A percentile compares a stretch with the other conserved stretches of the same genome.
These are phyloP conservation scores for Zeus faber DNA, from an alignment of 2,113 vertebrate genomes.

Conservation along the genomic window DNA sequence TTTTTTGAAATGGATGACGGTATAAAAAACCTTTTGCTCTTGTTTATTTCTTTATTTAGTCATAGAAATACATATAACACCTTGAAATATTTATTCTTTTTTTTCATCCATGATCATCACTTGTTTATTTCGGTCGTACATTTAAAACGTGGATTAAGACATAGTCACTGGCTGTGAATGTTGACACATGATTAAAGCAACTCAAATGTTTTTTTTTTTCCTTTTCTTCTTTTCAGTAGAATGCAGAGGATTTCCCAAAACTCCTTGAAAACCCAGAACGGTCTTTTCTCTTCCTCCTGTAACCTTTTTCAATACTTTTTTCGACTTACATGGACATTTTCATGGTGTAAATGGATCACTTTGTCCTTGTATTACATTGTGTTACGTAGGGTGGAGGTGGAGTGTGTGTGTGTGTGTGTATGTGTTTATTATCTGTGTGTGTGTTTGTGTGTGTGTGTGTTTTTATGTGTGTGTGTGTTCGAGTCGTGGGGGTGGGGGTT, in stretches of 20 bases:
- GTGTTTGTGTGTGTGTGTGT: slow-evolving; percentile 17
- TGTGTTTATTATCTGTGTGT: slow-evolving; percentile 16
- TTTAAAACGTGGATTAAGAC: slow-evolving; percentile 54
- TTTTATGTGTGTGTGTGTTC: slow-evolving; percentile 11
- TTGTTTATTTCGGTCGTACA: slow-evolving; percentile 32
- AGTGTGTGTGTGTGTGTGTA: slow-evolving; percentile 5
- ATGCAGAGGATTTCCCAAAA: slow-evolving; percentile 48
- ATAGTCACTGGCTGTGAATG: slow-evolving; percentile 41
- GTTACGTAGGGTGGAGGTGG: not conserved
- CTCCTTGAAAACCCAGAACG: slow-evolving; percentile 51
- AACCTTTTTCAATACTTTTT: slow-evolving; percentile 26
- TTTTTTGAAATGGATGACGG: slow-evolving; percentile 71
- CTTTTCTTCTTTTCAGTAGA: slow-evolving; percentile 30
- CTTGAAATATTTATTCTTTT: slow-evolving; percentile 69
- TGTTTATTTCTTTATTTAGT: too few species aligned
- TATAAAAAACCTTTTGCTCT: slow-evolving; percentile 75
- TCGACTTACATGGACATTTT: slow-evolving; percentile 20
- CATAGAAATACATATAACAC: slow-evolving; percentile 88
- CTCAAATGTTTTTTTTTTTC: slow-evolving; percentile 25
- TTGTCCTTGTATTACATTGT: too few species aligned
- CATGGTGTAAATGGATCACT: not conserved
- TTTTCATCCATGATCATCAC: slow-evolving; percentile 13
- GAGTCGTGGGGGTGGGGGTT: slow-evolving; percentile 34
- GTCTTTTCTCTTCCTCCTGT: too few species aligned
- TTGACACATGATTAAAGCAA: slow-evolving; percentile 50